phyloP scores from a whole-genome alignment of 2,888 invertebrate species.

The Tholera decimalis region DNA sequence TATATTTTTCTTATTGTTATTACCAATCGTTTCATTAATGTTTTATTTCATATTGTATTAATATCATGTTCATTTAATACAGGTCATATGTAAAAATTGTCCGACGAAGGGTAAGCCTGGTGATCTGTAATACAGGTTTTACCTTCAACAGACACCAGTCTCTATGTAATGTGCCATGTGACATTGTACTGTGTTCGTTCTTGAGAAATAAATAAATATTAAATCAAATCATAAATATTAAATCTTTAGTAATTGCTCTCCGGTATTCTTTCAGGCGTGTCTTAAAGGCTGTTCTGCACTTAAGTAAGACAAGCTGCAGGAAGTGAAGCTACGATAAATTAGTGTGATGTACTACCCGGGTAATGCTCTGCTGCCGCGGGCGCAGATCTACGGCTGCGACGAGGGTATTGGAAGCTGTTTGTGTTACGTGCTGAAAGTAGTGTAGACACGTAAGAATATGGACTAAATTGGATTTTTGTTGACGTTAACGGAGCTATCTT shows the following conservation, averaged over 20 bases:
- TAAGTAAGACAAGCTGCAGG: constrained; percentile 51
- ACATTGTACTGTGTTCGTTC: no score
- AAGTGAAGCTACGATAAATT: constrained; percentile 62
- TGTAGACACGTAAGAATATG: background rate
- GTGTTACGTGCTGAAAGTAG: background rate
- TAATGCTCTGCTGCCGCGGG: constrained; percentile 45
- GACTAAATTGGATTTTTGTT: background rate
- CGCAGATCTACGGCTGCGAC: constrained; percentile 29
- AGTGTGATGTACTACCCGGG: constrained; percentile 54
- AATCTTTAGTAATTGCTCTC: constrained; percentile 22
- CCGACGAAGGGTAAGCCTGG: no score
- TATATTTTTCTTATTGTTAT: no score
- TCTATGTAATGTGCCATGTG: no score
- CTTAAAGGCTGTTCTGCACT: constrained; percentile 40
- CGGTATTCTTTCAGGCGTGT: constrained; percentile 35
- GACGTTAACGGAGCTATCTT: background rate
- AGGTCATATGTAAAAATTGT: no score
- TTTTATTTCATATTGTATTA: no score
- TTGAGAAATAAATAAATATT: no score
- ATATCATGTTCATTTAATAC: no score
- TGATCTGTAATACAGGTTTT: no score
- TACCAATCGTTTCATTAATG: no score
- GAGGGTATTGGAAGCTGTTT: constrained; percentile 18
- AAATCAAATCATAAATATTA: no score
- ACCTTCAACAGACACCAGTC: no score